Base-by-base conservation (phyloP, 2,113 vertebrate genomes). In the Apaloderma vittatum region DNA sequence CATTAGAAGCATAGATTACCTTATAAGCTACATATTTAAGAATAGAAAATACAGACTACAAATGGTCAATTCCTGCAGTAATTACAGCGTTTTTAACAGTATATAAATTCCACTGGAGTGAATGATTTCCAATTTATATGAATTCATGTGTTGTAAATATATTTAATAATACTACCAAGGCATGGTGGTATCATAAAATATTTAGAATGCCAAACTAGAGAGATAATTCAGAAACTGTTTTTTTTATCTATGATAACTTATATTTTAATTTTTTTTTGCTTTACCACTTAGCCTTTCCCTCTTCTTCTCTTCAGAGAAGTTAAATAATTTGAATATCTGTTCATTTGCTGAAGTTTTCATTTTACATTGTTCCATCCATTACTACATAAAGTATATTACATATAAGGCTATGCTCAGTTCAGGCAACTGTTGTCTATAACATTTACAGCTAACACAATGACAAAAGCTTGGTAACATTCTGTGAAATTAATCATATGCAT, bases 91-190 rank as follows among this genome's bases (percentile, higher is more conserved):
- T 72, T 5, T 7, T 88, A 32, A 82, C 6, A 17, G 27, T 46
- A 65, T 46, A 76, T 70, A 90, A 79, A 88, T 76, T 68, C 49
- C 21, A 65, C 30, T 76, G 16, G 51, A 78, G 34, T 85, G 36
- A 87, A 93, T 57, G 21, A 90, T 57, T 57, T 82, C 49, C 76
- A 45, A 75, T 96, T 88, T 82, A 61, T n/a, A 80, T 88, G 34
- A 21, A 68, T 88, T 66, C 71, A 45, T 76, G n/a, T 76, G 21
- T 83, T 68, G 40, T 43, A 88, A 54, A 94, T 23, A 26, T 22
- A 73, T 36, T 79, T 78, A 93, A 82, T 86, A 90, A 61, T 90
- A 92, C 23, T 70, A 83, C 7, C 29, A 32, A 55, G 67, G 58
- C 34, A 82, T 94, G 8, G 27, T 49, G 40, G 12, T 52, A 62